phyloP scores from a whole-genome alignment of 2,113 vertebrate genomes.

The Tamias sibiricus region DNA sequence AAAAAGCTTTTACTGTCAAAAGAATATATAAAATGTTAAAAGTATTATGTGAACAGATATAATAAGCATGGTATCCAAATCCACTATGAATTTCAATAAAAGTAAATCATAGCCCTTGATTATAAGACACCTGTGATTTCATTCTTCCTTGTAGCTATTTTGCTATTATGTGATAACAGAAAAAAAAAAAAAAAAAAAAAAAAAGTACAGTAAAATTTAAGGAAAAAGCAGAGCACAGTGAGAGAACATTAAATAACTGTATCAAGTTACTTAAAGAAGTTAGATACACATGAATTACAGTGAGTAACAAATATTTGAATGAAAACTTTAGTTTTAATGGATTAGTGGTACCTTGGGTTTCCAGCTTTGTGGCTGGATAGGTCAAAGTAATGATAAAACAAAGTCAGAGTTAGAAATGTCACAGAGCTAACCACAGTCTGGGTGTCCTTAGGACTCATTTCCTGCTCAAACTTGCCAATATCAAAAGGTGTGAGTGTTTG shows the following conservation, averaged over 20 bases:
- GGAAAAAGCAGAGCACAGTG: background rate
- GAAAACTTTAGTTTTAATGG: background rate
- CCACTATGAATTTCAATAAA: slow-evolving; percentile 44
- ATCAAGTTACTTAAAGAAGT: background rate
- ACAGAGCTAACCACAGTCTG: background rate
- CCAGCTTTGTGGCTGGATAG: background rate
- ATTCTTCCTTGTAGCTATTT: background rate
- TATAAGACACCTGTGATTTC: slow-evolving; percentile 46
- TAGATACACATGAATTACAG: background rate
- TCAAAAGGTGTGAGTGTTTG: background rate
- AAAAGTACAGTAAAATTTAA: background rate
- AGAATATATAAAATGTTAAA: slow-evolving; percentile 23
- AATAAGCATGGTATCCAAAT: slow-evolving; percentile 55
- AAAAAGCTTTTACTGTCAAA: slow-evolving; percentile 55
- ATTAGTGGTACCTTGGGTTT: background rate
- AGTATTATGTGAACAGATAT: slow-evolving; percentile 57
- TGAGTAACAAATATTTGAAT: slow-evolving; percentile 27
- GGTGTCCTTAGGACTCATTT: background rate
- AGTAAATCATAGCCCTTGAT: slow-evolving; percentile 49
- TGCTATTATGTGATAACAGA: slow-evolving; percentile 3
- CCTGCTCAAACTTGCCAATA: background rate
- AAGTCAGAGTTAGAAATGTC: background rate
- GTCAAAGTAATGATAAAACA: background rate
- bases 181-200: too few species aligned
- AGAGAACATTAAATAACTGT: slow-evolving; percentile 11